Base-by-base conservation (phyloP, 2,888 invertebrate genomes). In the Trichopoda pennipes region DNA sequence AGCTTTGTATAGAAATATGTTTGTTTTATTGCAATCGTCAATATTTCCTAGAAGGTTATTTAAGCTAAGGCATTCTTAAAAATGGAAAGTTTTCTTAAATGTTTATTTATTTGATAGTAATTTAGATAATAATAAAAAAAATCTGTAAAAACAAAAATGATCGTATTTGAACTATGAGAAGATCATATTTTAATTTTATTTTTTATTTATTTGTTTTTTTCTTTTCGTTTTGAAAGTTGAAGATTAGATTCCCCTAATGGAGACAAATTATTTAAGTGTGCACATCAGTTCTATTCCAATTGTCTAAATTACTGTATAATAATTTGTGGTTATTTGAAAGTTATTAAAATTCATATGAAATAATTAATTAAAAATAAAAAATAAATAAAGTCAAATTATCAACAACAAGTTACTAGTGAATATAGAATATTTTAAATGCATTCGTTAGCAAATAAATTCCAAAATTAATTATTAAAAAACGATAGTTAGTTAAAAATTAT, bases 81-180 rank as follows among this genome's bases (percentile, higher is more conserved):
- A 74, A 32, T 73, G 75, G 78, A 81, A 77, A 61, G 14, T 58
- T 56, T 47, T 64, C 32, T 53, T n/a, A 49, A 51, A 76, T 47
- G 60, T 63, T 23, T 28, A 21, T 60, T 51, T 53, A 16, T 47
- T 64, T 49, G n/a, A 32, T 21, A 69, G 28, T 58, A 77, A 69
- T 68, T 76, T 58, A 78, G 72, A 77, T 81, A 73, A 77, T 70
- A 66, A 47, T 44, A 38, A 35, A 42, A 9, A 38, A 42, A 9
- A 38, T 49, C 38, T 21, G 14, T 35, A 16, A 47, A 51, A 55
- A 16, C 12, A 47, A 56, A 35, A 68, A 17, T 61, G 49, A 47
- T 63, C 58, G 23, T 56, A 78, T 51, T 64, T 19, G 2, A 70
- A 23, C 55, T 64, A n/a, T 58, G 63, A 70, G 49, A 63, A 70